Conservation (phyloP, 2,797 vertebrate species). For the Sardinella longiceps region DNA sequence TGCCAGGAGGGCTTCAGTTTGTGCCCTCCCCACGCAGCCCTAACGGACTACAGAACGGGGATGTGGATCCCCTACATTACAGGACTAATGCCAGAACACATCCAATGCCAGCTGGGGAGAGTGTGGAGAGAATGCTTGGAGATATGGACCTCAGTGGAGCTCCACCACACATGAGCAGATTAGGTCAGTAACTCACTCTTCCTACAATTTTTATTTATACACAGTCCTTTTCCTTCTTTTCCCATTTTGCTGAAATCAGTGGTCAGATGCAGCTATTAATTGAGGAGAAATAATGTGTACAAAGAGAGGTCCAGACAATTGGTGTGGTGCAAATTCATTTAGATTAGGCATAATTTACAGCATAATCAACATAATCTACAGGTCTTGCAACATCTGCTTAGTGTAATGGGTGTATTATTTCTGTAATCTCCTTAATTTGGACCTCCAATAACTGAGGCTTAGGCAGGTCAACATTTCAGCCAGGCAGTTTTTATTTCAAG, state of each 20-base stretch:
- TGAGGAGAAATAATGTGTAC: neutral
- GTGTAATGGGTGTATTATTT: neutral
- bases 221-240: neutral
- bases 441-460: neutral
- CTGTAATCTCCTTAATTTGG: neutral
- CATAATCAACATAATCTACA: neutral
- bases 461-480: neutral
- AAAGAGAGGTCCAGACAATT: neutral
- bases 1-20: slow-evolving; percentile 83
- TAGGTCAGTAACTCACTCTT: slow-evolving; percentile 78
- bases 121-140: slow-evolving; percentile 71
- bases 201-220: neutral
- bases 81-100: slow-evolving; percentile 76
- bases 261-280: neutral
- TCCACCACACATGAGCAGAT: slow-evolving; percentile 77
- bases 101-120: slow-evolving; percentile 58
- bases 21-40: slow-evolving; percentile 85
- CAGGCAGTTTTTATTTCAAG: neutral
- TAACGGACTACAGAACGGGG: slow-evolving; percentile 89
- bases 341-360: neutral
- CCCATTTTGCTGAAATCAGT: neutral
- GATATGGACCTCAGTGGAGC: slow-evolving; percentile 73
- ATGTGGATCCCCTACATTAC: slow-evolving; percentile 81
- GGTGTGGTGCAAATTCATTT: neutral
- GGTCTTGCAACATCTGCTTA: neutral